Evolutionary conservation across 1,140 invertebrate genomes (phyloP), one percentile per base, ranked within the genome.

Genomic region (Sitobion miscanthi): DNA sequence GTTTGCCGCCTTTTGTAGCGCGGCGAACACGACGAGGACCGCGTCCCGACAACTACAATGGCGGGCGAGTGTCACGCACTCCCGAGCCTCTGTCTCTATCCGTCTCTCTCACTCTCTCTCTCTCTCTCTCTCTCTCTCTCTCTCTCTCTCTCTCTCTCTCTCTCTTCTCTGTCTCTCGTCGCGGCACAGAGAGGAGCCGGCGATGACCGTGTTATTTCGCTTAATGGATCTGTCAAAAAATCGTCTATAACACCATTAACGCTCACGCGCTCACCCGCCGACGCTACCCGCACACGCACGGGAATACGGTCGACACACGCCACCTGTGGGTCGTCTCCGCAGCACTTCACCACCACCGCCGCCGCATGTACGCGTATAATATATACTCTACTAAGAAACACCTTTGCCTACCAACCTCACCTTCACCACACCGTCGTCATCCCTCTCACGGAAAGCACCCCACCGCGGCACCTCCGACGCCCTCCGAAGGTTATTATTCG

Each of bases 181-280:
- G 38, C 2, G 82, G 82, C 82, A 38, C 7, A 17, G 82, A 42
- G 82, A 83, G 35, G 2, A 4, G 77, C 35, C 17, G 6, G 35
- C 9, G 8, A 42, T 42, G 45, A 30, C 45, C 86, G 86, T 88
- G 47, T 88, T 49, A 88, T 88, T 88, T 49, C 30, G 45, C 86
- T 52, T 88, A 88, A 88, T 88, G 86, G 86, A 88, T 88, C 47
- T 88, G 86, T 88, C 86, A 88, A 88, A 88, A 88, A 49, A 88
- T 88, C 86, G 86, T 88, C 86, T 52, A 52, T 38, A 89, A 89
- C 49, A 38, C 87, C 49, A 54, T 89, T 89, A 89, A 47, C 45
- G 25, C 85, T 3, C 35, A 30, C 45, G 30, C 25, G 35, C 47
- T 6, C 20, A 54, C 47, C 47, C 35, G 45, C 85, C 6, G 8